These are phyloP conservation scores for Colinus virginianus DNA, from an alignment of 2,113 vertebrate species.

Conservation along the genomic window DNA sequence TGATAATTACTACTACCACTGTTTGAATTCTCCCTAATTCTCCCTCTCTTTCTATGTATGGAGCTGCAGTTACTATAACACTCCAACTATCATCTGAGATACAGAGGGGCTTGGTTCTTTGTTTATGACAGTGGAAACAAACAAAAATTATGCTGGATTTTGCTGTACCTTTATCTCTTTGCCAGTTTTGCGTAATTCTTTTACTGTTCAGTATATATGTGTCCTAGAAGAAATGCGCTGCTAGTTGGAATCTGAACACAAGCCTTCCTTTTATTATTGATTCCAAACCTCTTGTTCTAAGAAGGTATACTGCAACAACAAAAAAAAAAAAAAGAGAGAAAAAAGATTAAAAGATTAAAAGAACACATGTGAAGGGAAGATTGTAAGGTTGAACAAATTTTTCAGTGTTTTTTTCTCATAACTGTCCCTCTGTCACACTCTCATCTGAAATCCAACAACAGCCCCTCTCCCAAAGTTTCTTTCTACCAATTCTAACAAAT, in stretches of 20 bases:
- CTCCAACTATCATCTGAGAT: not conserved
- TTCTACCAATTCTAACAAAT: constrained; percentile 59
- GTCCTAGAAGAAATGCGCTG: not conserved
- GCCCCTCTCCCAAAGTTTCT: constrained; percentile 39
- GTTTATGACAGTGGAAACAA: not conserved
- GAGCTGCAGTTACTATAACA: not conserved
- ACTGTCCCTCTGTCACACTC: constrained; percentile 5
- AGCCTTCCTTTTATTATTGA: not conserved
- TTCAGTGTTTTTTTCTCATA: not conserved
- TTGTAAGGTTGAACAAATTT: not conserved
- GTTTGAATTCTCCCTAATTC: constrained; percentile 27
- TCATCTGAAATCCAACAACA: constrained; percentile 38
- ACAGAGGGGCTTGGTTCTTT: not conserved
- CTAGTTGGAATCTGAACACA: not conserved
- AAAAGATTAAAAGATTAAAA: not conserved
- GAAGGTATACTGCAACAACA: not conserved
- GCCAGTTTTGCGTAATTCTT: constrained; percentile 9
- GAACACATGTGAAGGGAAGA: not conserved
- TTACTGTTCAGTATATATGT: not conserved
- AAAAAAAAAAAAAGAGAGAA: no score
- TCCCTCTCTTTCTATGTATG: not conserved
- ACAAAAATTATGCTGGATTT: constrained; percentile 1
- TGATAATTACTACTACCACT: constrained; percentile 3
- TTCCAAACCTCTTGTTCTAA: constrained; percentile 1
- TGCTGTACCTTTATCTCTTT: not conserved